A percentile compares a stretch with the other conserved stretches of the same genome.
These are phyloP conservation scores for Gymnogyps californianus DNA, from an alignment of 2,113 vertebrate species.

Conservation along the genomic window DNA sequence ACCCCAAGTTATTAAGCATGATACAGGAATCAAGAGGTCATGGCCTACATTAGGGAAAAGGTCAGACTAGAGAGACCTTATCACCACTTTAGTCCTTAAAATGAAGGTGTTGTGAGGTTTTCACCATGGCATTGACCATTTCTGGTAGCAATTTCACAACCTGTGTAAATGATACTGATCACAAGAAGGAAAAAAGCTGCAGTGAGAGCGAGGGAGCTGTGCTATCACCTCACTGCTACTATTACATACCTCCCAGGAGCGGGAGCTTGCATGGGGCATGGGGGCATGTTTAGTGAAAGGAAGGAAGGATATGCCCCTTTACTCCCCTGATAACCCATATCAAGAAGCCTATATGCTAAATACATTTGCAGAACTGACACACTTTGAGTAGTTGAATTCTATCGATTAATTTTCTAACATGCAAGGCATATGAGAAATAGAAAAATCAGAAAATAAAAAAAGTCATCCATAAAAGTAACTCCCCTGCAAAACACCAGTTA, in stretches of 20 bases:
- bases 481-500: background rate
- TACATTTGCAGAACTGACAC: background rate
- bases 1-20: background rate
- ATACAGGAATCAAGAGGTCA: background rate
- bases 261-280: background rate
- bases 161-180: background rate
- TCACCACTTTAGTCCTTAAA: background rate
- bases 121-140: background rate
- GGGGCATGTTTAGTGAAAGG: background rate
- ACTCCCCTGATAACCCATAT: background rate
- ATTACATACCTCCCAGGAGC: background rate
- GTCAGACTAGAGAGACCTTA: background rate
- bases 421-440: background rate
- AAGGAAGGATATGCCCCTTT: background rate
- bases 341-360: background rate
- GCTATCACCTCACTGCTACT: background rate
- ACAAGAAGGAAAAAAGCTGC: background rate
- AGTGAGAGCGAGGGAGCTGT: background rate
- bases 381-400: background rate
- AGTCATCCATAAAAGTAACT: background rate
- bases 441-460: background rate
- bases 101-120: background rate
- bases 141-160: background rate
- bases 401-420: background rate
- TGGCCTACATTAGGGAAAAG: background rate